A percentile compares a stretch with the other conserved stretches of the same genome.
Conservation (phyloP, 2,113 vertebrate genomes). For the Zosterops borbonicus region DNA sequence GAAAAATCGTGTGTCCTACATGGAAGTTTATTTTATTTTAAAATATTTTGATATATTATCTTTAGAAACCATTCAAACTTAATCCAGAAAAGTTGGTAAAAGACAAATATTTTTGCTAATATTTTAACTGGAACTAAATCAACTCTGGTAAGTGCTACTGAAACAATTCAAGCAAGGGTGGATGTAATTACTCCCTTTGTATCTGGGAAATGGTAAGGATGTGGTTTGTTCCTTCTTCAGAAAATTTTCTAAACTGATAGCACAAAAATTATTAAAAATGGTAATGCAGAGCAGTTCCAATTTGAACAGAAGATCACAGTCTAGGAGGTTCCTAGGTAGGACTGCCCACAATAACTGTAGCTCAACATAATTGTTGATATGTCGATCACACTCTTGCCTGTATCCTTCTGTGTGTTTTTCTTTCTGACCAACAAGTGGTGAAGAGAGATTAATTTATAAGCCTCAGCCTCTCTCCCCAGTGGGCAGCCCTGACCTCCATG, state of each 20-base stretch:
- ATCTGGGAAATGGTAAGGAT: not conserved
- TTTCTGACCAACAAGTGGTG: not conserved
- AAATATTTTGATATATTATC: not conserved
- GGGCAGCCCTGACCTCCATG: not conserved
- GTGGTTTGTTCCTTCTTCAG: not conserved
- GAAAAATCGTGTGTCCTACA: not conserved
- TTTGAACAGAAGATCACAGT: not conserved
- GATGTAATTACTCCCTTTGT: not conserved
- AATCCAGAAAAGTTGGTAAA: not conserved
- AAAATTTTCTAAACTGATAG: not conserved
- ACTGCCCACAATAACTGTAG: not conserved
- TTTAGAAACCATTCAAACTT: not conserved
- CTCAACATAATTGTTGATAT: not conserved
- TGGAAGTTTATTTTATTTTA: not conserved
- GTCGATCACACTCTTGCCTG: not conserved
- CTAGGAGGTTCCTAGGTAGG: not conserved
- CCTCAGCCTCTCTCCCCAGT: not conserved
- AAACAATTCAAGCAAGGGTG: not conserved
- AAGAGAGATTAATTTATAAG: not conserved
- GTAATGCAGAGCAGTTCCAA: not conserved
- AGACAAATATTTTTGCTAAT: not conserved
- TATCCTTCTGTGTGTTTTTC: not conserved
- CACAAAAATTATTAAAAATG: not conserved
- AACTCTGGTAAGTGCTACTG: not conserved
- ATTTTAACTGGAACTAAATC: not conserved